Base-by-base conservation (phyloP, 30 jellyfish, hydroid and myxozoan species). In the Nemopilema nomurai region DNA sequence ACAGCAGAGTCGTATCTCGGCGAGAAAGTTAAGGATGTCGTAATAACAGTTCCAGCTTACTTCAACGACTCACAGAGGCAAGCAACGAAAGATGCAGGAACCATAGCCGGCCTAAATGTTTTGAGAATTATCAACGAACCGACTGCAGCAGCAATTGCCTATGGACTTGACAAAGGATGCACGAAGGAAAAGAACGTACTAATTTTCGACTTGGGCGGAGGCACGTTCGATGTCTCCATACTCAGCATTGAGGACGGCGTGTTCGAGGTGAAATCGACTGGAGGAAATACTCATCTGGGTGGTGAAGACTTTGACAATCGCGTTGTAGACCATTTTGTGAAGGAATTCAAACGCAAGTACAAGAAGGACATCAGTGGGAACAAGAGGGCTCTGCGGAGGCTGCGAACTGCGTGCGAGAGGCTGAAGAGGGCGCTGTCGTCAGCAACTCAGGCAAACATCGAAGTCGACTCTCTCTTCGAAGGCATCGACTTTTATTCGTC, bases 141-240 rank as follows among this genome's bases (percentile, higher is more conserved):
- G 7, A 92, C 98, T 13, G 98, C 98, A n/a, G 98, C 98, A 33
- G 98, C 98, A 28, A 73, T 92, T 22, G 98, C 98, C 8, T 92
- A 86, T 41, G 98, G 98, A 0, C 41, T 92, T 76, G 98, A 92
- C 83, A 92, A 86, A 71, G 86, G 77, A 18, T 32, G 70, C 23
- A 66, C 28, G 20, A 63, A 32, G 22, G 97, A 87, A 49, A 51
- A 51, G 31, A 81, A 81, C 67, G 90, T 92, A 30, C 85, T 88
- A 24, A 84, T 92, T 62, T 92, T 81, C 76, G 98, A 92, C 62
- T 49, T 92, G 62, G 97, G 97, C 16, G 97, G 98, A 25, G 97
- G 98, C n/a, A 92, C 98, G 1, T 88, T 88, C 52, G 98, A 92
- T 69, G 92, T 92, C 53, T 92, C 98, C 1, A 68, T 92, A 23